Base-by-base conservation (phyloP, 1,140 invertebrate genomes). In the Sycobia sp. region DNA sequence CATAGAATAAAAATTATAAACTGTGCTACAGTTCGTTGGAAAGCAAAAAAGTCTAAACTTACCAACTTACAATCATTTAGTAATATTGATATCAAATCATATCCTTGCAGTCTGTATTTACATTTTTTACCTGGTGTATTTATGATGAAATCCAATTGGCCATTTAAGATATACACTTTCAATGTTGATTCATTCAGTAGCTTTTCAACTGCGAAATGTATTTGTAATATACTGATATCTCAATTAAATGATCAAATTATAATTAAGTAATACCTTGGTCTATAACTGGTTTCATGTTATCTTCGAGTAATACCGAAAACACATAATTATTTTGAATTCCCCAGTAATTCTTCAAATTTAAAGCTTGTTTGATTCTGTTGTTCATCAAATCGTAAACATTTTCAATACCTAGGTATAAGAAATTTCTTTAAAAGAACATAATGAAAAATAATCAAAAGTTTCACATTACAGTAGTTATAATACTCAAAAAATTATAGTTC, bases 261-360 rank as follows among this genome's bases (percentile, higher is more conserved):
- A 41, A 3, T 32, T 60, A 22, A 46, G 29, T 54, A 76, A 72
- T 27, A 90, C 88, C 85, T 71, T 87, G 83, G 47, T 88, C 72
- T 11, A 87, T 86, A 22, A 91, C 91, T 11, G 92, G 90, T 73
- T 91, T 92, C 93, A 95, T 95, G 69, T 94, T 94, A 73, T 95
- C 93, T 23, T 67, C 85, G 14, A 62, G 67, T 29, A 92, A 83
- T 11, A 73, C 77, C 36, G 71, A 62, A 75, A 93, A 94, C 0
- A 94, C 92, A 0, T 61, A 20, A 7, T 65, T 65, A 9, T 85
- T 84, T 70, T 89, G 86, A 8, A 69, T 72, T 38, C 86, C 87
- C 87, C 90, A 93, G 5, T 67, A 76, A 1, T 88, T 85, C 44
- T 86, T 77, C 0, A 76, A 77, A 71, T 70, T 73, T 1, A 93